Conservation (phyloP, 1,140 invertebrate species). For the Lamellibrachia luymesi region DNA sequence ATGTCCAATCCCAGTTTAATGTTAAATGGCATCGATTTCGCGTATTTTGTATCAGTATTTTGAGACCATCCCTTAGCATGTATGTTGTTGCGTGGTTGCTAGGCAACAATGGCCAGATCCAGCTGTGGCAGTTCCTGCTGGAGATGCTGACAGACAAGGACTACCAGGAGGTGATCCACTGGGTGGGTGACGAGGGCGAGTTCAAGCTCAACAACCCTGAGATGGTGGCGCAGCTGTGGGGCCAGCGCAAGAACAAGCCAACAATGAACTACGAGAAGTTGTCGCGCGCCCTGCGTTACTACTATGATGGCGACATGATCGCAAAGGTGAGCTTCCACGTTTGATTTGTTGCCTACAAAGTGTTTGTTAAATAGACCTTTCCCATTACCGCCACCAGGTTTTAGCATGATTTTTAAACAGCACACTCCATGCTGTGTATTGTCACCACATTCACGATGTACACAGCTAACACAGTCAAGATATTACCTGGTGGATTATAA, state of each 20-base stretch:
- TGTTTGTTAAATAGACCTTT: too few species aligned
- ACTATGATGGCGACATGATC: conserved; percentile 99
- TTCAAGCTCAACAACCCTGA: conserved; percentile 97
- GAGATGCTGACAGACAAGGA: conserved; percentile 94
- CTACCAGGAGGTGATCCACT: conserved; percentile 93
- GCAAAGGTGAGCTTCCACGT: conserved; percentile 69
- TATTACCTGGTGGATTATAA: too few species aligned
- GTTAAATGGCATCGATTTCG: too few species aligned
- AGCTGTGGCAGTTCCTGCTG: conserved; percentile 93
- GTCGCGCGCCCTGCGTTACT: conserved; percentile 91
- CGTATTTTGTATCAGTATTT: too few species aligned
- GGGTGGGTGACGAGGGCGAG: conserved; percentile 98
- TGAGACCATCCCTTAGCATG: too few species aligned
- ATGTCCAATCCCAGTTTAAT: too few species aligned
- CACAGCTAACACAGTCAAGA: background rate
- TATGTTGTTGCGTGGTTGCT: too few species aligned
- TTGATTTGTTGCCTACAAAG: too few species aligned
- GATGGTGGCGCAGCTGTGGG: conserved; percentile 95
- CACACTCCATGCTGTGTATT: too few species aligned
- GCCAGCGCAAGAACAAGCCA: conserved; percentile 95
- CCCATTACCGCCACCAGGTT: background rate
- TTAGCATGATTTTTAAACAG: background rate
- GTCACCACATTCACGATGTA: background rate
- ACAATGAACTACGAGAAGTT: conserved; percentile 99
- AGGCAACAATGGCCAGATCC: conserved; percentile 49